These are phyloP conservation scores for Zaprionus lineosus DNA, from an alignment of 2,888 invertebrate genomes.

Conservation along the genomic window DNA sequence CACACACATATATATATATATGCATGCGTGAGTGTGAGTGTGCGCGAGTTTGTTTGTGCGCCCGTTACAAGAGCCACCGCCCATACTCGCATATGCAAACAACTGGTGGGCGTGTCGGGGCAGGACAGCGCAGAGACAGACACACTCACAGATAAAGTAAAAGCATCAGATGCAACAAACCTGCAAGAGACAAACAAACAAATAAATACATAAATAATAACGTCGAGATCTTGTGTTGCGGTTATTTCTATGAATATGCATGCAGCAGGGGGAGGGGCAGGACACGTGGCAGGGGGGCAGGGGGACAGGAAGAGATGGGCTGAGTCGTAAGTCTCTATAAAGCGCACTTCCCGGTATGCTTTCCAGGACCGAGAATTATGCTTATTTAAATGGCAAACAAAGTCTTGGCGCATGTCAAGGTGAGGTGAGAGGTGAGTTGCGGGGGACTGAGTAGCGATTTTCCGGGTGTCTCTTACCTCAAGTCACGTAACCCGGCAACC, in stretches of 20 bases:
- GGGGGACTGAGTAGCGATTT: slow-evolving; percentile 20
- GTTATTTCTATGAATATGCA: slow-evolving; percentile 67
- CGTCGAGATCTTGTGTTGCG: slow-evolving; percentile 58
- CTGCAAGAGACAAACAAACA: slow-evolving; percentile 55
- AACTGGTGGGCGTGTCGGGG: no score
- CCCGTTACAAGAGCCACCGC: slow-evolving; percentile 39
- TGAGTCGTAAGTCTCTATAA: not conserved
- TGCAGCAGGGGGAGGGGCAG: slow-evolving; percentile 4
- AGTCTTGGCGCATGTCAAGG: no score
- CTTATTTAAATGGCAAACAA: slow-evolving; percentile 74
- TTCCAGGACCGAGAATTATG: no score
- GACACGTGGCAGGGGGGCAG: not conserved
- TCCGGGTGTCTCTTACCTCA: slow-evolving; percentile 23
- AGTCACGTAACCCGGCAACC: slow-evolving; percentile 47
- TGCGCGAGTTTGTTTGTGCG: slow-evolving; percentile 34
- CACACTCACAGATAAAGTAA: no score
- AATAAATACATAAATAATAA: slow-evolving; percentile 56
- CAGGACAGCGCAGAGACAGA: not conserved
- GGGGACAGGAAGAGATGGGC: not conserved
- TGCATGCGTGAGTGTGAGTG: slow-evolving; percentile 18
- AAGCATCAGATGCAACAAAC: slow-evolving; percentile 37
- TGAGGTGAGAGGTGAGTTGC: not conserved
- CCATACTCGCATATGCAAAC: slow-evolving; percentile 20
- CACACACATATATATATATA: slow-evolving; percentile 4
- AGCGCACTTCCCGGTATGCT: no score